Evolutionary conservation across 2,888 invertebrate species (phyloP), one percentile per base, ranked within the genome.

Genomic region (Reticulitermes lucifugus): DNA sequence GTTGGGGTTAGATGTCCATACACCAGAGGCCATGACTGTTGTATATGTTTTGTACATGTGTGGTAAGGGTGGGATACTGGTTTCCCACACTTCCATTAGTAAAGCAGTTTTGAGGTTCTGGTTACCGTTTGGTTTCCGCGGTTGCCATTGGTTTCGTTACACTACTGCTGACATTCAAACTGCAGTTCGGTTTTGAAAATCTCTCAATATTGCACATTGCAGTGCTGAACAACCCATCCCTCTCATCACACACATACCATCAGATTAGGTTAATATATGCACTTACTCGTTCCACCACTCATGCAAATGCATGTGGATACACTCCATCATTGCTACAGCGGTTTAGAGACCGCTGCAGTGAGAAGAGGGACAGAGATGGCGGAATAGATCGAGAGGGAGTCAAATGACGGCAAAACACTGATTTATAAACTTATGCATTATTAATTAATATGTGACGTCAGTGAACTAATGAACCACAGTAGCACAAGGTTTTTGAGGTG

Each of bases 341-440:
- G 81, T 81, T 81, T 81, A 65, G 81, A 77, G 46, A n/a, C 25
- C 5, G 43, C 55, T 55, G 4, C 41, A 41, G n/a, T 73, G 41
- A 73, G 73, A 55, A 18, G 55, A 41, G 77, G 35, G 21, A 73
- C 1, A 77, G 81, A 43, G 81, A 65, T 29, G 65, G 81, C 35
- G 65, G 21, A 55, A 6, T 14, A 60, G 29, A 80, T 59, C 43
- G 59, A 60, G 80, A 43, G 75, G 55, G 29, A 83, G 83, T 70
- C 83, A 83, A 75, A 59, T 83, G 85, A 79, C 79, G 81, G 79
- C 83, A 83, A 83, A 83, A 83, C 85, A 83, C 79, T 85, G 85
- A 85, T 85, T 85, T 85, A 84, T 84, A 83, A 86, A 83, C 86
- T 86, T 84, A 86, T 86, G 86, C 86, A 86, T 86, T 84, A 86